phyloP scores from a whole-genome alignment of 1,140 invertebrate species.

The Campoletis sonorensis region DNA sequence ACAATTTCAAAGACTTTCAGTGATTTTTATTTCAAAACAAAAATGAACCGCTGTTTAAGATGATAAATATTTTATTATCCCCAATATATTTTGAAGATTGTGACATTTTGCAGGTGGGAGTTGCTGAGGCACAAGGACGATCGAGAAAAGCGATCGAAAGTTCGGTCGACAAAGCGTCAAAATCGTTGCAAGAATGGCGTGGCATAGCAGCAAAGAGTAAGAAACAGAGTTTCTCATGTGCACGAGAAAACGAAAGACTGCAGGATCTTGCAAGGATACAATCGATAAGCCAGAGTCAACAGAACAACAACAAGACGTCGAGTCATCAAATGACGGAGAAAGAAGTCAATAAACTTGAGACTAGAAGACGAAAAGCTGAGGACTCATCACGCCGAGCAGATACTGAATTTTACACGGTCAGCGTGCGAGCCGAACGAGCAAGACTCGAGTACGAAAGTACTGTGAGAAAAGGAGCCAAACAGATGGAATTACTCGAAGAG shows the following conservation, averaged over 20 bases:
- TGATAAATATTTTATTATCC: not conserved
- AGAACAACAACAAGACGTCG: slow-evolving; percentile 69
- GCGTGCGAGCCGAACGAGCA: slow-evolving; percentile 91
- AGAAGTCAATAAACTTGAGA: slow-evolving; percentile 86
- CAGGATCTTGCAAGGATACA: slow-evolving; percentile 81
- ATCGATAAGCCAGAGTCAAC: slow-evolving; percentile 71
- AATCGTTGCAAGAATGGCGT: slow-evolving; percentile 89
- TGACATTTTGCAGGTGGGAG: slow-evolving; percentile 65
- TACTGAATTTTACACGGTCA: slow-evolving; percentile 94
- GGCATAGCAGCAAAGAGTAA: slow-evolving; percentile 90
- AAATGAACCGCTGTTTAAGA: not conserved
- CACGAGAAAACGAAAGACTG: slow-evolving; percentile 91
- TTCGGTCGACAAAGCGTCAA: slow-evolving; percentile 90
- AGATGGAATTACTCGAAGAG: slow-evolving; percentile 91
- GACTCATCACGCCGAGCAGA: slow-evolving; percentile 93
- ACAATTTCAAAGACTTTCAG: no score
- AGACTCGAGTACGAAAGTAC: slow-evolving; percentile 94
- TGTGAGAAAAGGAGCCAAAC: slow-evolving; percentile 86
- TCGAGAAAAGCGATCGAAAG: slow-evolving; percentile 85
- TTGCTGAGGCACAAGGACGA: slow-evolving; percentile 81
- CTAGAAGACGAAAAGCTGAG: slow-evolving; percentile 93
- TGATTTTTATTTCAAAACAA: not conserved
- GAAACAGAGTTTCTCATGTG: slow-evolving; percentile 88
- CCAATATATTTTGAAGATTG: no score
- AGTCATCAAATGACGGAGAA: slow-evolving; percentile 80